Evolutionary conservation across 35 echinoderm and acorn worm species (phyloP).

Genomic region (Ophiothrix spiculata): DNA sequence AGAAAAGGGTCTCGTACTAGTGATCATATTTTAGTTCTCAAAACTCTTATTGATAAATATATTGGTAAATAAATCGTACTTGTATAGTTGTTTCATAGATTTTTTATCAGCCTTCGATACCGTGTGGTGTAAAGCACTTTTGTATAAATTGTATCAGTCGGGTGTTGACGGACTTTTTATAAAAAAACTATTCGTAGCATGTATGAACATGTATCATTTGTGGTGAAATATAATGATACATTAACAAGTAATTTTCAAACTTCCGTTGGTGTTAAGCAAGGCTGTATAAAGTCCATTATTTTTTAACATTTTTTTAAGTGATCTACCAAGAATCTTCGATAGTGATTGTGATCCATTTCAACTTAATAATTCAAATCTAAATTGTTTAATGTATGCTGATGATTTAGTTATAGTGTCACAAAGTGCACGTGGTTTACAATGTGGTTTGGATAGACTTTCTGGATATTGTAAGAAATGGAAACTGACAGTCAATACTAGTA

Average conservation of each 20-base stretch:
- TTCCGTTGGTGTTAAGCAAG: neutral
- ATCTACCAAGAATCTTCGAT: too few relatives aligned
- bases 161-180: neutral
- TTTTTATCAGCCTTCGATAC: neutral
- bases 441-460: neutral
- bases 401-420: neutral
- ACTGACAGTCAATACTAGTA: neutral
- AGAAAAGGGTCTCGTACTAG: neutral
- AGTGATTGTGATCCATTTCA: too few relatives aligned
- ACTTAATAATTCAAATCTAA: too few relatives aligned
- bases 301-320: too few relatives aligned
- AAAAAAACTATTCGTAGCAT: neutral
- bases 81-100: neutral
- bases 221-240: neutral
- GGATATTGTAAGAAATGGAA: neutral
- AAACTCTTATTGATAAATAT: neutral
- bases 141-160: neutral
- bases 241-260: neutral
- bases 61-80: neutral
- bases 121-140: neutral
- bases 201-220: neutral
- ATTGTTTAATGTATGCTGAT: neutral
- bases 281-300: neutral
- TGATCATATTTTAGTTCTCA: neutral
- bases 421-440: neutral